Evolutionary conservation across 2,113 vertebrate species (phyloP).

Genomic region (Chlamydotis undulata): DNA sequence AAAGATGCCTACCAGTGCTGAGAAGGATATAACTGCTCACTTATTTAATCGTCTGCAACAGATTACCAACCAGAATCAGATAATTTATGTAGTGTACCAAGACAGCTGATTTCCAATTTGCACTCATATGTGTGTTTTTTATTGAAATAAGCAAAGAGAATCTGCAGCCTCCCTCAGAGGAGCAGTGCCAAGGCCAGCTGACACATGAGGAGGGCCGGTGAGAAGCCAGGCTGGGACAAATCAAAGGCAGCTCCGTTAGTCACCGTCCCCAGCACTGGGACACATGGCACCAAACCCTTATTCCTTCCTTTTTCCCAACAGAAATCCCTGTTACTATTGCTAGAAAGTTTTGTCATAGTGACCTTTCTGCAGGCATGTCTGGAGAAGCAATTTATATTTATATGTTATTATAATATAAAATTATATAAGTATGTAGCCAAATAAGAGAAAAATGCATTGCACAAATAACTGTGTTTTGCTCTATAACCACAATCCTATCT

Average conservation of each 20-base stretch:
- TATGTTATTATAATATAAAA: neutral
- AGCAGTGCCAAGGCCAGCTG: neutral
- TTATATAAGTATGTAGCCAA: neutral
- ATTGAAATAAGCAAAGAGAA: neutral
- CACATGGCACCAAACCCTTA: neutral
- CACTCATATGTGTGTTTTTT: neutral
- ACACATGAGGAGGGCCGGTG: neutral
- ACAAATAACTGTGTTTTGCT: neutral
- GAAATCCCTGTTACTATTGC: neutral
- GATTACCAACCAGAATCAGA: neutral
- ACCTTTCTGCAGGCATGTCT: neutral
- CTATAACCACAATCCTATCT: neutral
- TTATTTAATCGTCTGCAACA: slow-evolving; percentile 8
- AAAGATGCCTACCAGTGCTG: neutral
- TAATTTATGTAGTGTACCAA: neutral
- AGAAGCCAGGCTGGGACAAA: neutral
- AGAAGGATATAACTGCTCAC: neutral
- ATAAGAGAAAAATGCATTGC: neutral
- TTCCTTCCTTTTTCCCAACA: neutral
- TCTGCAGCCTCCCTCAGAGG: neutral
- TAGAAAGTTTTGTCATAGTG: neutral
- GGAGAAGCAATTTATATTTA: neutral
- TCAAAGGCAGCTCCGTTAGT: neutral
- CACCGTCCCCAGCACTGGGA: neutral
- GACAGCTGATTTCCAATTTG: slow-evolving; percentile 3